Evolutionary conservation across 2,797 vertebrate genomes (phyloP).

Genomic region (Sebastolobus alascanus): DNA sequence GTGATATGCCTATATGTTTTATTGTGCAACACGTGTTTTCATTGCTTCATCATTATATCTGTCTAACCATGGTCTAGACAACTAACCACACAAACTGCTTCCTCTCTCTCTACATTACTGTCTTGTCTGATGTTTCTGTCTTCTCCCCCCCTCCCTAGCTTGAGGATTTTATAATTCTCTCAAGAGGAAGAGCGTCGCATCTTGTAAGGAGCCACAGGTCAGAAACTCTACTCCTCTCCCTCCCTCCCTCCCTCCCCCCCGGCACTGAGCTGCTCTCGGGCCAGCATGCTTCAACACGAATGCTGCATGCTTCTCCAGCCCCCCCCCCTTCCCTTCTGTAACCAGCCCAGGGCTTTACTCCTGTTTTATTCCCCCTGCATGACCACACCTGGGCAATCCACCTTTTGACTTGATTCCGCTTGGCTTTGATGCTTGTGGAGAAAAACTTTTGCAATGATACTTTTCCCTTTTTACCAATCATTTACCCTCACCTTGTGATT

Average conservation of each 20-base stretch:
- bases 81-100: constrained; percentile 45
- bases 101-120: constrained; percentile 41
- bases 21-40: constrained; percentile 38
- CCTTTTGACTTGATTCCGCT: constrained; percentile 56
- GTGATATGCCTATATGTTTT: constrained; percentile 5
- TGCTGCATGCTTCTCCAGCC: constrained; percentile 72
- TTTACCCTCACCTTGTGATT: constrained; percentile 9
- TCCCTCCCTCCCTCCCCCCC: constrained; percentile 27
- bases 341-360: constrained; percentile 48
- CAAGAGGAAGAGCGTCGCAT: constrained; percentile 83
- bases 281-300: constrained; percentile 78
- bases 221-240: constrained; percentile 78
- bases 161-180: constrained; percentile 88
- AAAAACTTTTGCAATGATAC: neutral
- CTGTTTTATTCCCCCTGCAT: constrained; percentile 60
- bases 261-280: constrained; percentile 46
- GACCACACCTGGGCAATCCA: constrained; percentile 66
- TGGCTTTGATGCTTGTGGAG: constrained; percentile 41
- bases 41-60: constrained; percentile 43
- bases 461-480: constrained; percentile 29
- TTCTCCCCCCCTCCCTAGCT: constrained; percentile 80
- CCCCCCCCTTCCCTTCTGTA: constrained; percentile 5
- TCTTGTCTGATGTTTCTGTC: constrained; percentile 81
- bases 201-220: constrained; percentile 87
- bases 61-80: constrained; percentile 49